Base-by-base conservation (phyloP, 2,113 vertebrate genomes). In the Gymnarchus niloticus region DNA sequence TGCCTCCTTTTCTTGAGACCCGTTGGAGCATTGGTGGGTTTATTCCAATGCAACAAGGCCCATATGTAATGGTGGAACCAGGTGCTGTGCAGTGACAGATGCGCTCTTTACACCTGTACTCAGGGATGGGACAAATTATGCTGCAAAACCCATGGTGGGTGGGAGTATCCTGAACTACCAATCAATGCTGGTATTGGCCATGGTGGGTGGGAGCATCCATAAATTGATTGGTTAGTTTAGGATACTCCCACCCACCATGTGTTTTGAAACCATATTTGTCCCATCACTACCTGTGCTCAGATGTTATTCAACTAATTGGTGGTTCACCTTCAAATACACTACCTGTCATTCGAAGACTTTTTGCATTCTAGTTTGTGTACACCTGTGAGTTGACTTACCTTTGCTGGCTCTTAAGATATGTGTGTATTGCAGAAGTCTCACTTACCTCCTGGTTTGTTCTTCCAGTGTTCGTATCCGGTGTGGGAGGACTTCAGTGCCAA, bases 401-500 rank as follows among this genome's bases (percentile, higher is more conserved):
- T 41, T 28, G 65, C 65, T 73, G 33, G 12, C 33, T 6, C 25
- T 69, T 19, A 17, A 69, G 61, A 49, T 61, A 23, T 46, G 37
- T 81, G 17, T 81, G 56, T 23, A 9, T 73, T 21, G n/a, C 10
- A n/a, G 77, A 12, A n/a, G 37, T 84, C 28, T 88, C 8, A 86
- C 84, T 86, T 1, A 49, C 77, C 52, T 61, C 33, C 8, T 73
- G 61, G 17, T 83, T 85, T 89, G 86, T 86, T 80, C 88, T 88
- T 83, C 23, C 95, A 99, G 98, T 97, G 96, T 90, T 99, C 98
- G 28, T 99, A 99, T 88, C 98, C 98, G 0, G 96, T 98, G 91
- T 99, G 98, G 98, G 98, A 99, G 91, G 98, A 99, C 91, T 99
- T 99, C 95, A 97, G 95, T 93, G 97, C 97, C 10, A 99, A 99